These are phyloP conservation scores for Metellina segmentata DNA, from an alignment of 2,888 invertebrate species.

Conservation along the genomic window DNA sequence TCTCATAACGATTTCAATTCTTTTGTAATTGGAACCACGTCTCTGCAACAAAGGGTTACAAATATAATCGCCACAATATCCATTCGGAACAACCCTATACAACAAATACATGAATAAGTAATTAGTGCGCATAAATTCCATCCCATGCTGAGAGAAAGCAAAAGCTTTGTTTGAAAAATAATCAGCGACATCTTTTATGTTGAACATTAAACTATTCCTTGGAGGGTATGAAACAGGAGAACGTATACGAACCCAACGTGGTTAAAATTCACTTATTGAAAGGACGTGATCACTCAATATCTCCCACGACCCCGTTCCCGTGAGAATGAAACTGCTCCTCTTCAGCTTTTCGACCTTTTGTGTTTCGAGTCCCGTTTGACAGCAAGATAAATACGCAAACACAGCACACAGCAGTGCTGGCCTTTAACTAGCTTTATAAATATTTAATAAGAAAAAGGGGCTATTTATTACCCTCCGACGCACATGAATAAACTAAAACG, in stretches of 20 bases:
- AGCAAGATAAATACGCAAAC: neutral
- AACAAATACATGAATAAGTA: neutral
- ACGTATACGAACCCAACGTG: neutral
- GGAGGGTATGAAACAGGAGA: neutral
- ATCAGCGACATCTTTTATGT: neutral
- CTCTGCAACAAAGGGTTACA: neutral
- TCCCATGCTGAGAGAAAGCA: neutral
- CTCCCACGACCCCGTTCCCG: neutral
- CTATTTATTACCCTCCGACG: slow-evolving; percentile 30
- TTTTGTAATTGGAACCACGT: too few relatives aligned
- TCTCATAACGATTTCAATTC: too few relatives aligned
- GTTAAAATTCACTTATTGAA: neutral
- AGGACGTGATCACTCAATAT: neutral
- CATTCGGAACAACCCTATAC: neutral
- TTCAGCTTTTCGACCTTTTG: neutral
- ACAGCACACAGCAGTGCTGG: neutral
- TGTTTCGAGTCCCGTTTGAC: neutral
- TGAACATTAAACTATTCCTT: neutral
- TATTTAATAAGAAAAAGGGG: slow-evolving; percentile 37
- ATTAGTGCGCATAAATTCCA: neutral
- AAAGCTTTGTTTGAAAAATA: neutral
- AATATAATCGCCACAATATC: neutral
- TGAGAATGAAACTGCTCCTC: too few relatives aligned
- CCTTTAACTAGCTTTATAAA: slow-evolving; percentile 41
- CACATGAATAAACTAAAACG: slow-evolving; percentile 30